Evolutionary conservation across 2,888 invertebrate genomes (phyloP), one percentile per base, ranked within the genome.

Genomic region (Drosophila ezoana): DNA sequence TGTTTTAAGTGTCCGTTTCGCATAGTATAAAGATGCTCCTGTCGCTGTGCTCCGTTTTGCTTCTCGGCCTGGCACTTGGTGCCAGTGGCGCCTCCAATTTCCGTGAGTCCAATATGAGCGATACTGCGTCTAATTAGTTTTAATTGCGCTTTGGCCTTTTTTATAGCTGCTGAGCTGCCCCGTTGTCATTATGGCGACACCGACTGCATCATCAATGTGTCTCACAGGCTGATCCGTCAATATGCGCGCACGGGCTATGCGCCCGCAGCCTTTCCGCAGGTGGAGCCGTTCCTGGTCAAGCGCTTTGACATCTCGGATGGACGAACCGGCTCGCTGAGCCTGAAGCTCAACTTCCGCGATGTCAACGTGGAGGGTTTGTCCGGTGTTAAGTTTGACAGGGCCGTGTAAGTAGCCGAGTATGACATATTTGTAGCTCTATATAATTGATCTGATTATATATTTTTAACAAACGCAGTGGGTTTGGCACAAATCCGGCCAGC

Each of bases 241-340:
- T 80, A 90, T 80, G 92, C 90, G 3, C 87, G 83, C 58, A 91
- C 89, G 1, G 91, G 91, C 13, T 90, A 89, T 59, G 66, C 90
- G 6, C 79, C 89, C 2, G 87, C 91, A 1, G 90, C 80, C 10
- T 90, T 92, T 66, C 92, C 92, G 4, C 72, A 83, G 47, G 72
- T 92, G n/a, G 92, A 92, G 57, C 92, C 92, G 0, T 92, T 92
- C 47, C 62, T 88, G 32, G 72, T 92, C 13, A 91, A 90, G 53
- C 82, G 87, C 9, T 83, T 91, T 14, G 91, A 91, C 20, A 85
- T 92, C 43, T 88, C 90, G 40, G 91, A 92, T 60, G 91, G 91
- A 23, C 90, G 88, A 48, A 69, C 77, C 47, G 84, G 90, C 28
- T 90, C 92, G 10, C 72, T 92, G 58, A 90, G 53, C 68, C 87